Percentiles rank a stretch among this genome's conserved stretches.
Conservation (phyloP, 2,113 vertebrate species). For the Calcarius ornatus region DNA sequence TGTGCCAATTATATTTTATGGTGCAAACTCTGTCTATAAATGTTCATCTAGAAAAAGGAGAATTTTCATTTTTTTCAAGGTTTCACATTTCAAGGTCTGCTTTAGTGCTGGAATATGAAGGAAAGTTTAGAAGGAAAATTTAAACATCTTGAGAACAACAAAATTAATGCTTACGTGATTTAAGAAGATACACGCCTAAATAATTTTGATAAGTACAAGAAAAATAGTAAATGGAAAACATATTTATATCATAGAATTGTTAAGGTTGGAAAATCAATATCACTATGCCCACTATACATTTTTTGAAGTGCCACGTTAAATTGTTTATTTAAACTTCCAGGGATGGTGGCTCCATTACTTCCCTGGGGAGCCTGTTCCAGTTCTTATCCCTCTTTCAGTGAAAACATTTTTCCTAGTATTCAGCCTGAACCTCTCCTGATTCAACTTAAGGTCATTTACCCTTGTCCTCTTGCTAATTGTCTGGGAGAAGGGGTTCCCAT, state of each 20-base stretch:
- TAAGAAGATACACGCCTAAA: not conserved
- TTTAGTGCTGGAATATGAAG: not conserved
- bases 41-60: not conserved
- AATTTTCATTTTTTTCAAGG: not conserved
- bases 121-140: not conserved
- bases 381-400: not conserved
- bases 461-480: not conserved
- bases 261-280: not conserved
- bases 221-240: not conserved
- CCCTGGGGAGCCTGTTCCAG: not conserved
- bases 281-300: not conserved
- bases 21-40: not conserved
- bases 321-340: not conserved
- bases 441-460: fast-evolving
- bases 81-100: not conserved
- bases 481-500: too few relatives aligned
- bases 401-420: not conserved
- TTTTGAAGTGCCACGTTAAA: fast-evolving
- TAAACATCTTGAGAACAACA: not conserved
- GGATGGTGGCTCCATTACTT: not conserved
- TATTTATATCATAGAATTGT: not conserved
- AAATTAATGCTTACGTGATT: not conserved
- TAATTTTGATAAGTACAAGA: not conserved
- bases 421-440: not conserved
- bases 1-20: not conserved